Percentiles rank a stretch among this genome's conserved stretches.
Conservation (phyloP, 1,140 invertebrate genomes). For the Drosophila obscura region DNA sequence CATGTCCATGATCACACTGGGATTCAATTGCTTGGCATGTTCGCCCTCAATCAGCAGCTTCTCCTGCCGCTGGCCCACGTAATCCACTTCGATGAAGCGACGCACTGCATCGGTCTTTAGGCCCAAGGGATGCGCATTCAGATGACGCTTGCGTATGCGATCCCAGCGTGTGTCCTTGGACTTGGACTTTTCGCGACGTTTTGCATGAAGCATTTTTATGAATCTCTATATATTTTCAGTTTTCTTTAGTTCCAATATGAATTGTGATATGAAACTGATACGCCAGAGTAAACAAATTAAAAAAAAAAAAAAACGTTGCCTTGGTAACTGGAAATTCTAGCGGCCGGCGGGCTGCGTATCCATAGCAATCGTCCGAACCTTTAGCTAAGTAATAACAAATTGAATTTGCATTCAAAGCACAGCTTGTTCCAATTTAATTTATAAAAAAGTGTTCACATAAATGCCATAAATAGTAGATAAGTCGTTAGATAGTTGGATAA, state of each 20-base stretch:
- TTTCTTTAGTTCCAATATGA: neutral
- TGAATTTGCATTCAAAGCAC: slow-evolving; percentile 48
- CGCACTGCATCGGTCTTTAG: slow-evolving; percentile 74
- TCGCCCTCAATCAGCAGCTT: slow-evolving; percentile 68
- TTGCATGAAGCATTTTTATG: slow-evolving; percentile 47
- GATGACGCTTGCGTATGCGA: slow-evolving; percentile 74
- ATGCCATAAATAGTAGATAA: slow-evolving; percentile 71
- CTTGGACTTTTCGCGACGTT: slow-evolving; percentile 75
- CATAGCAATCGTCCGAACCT: neutral
- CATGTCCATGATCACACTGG: slow-evolving; percentile 77
- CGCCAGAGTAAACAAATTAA: slow-evolving; percentile 50
- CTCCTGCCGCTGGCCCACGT: slow-evolving; percentile 57
- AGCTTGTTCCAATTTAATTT: slow-evolving; percentile 52
- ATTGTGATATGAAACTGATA: slow-evolving; percentile 1
- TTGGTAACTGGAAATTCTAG: slow-evolving; percentile 37
- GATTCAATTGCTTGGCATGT: slow-evolving; percentile 58
- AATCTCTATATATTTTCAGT: neutral
- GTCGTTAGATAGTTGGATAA: slow-evolving; percentile 37
- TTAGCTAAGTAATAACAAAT: neutral
- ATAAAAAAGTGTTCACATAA: slow-evolving; percentile 51
- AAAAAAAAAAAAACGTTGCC: slow-evolving; percentile 27
- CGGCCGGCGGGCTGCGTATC: slow-evolving; percentile 7
- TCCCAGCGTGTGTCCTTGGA: slow-evolving; percentile 76
- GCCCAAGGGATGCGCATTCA: slow-evolving; percentile 44
- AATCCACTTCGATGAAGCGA: slow-evolving; percentile 74